Evolutionary conservation across 2,797 vertebrate genomes (phyloP), one percentile per base, ranked within the genome.

Genomic region (Peromyscus nudipes): DNA sequence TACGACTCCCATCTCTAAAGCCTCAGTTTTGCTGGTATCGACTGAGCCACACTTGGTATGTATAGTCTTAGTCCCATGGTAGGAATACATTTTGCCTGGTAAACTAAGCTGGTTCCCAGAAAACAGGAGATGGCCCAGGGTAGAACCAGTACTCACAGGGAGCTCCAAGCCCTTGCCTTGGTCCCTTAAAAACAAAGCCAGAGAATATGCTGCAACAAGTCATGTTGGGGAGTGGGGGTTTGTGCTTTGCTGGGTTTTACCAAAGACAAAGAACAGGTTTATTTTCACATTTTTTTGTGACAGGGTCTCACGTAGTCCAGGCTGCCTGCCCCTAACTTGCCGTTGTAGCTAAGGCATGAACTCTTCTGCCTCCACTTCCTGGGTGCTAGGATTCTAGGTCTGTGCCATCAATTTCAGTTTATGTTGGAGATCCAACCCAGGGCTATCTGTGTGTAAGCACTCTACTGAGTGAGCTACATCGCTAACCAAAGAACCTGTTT

Each of bases 161-260:
- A 57, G 25, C 57, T 29, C 21, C 29, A 17, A 9, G 17, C 11
- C 34, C 6, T 19, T 57, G 77, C 7, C 55, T 64, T 4, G 0
- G 13, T 82, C 0, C 8, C 65, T 64, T 57, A 55, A 75, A 80
- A 77, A 82, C 19, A 25, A 29, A 31, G n/a, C 4, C 31, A 3
- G 40, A 8, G 49, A 46, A 19, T 9, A 6, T 6, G 40, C 37
- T 5, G 2, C 60, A 46, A 17, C 87, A 31, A 11, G n/a, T 4
- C 37, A 25, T 0, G 1, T 6, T 49, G 21, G 19, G 31, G 67
- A 37, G 8, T 55, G n/a, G 55, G 25, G 12, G 0, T 13, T 60
- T 52, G 40, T 27, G 1, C 31, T 40, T 29, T 21, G 9, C 31
- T 34, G 8, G 31, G 9, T 60, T 93, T 90, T 37, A 52, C n/a